Evolutionary conservation across 2,113 vertebrate species (phyloP), one percentile per base, ranked within the genome.

Genomic region (Brachypodius melanocephalos): DNA sequence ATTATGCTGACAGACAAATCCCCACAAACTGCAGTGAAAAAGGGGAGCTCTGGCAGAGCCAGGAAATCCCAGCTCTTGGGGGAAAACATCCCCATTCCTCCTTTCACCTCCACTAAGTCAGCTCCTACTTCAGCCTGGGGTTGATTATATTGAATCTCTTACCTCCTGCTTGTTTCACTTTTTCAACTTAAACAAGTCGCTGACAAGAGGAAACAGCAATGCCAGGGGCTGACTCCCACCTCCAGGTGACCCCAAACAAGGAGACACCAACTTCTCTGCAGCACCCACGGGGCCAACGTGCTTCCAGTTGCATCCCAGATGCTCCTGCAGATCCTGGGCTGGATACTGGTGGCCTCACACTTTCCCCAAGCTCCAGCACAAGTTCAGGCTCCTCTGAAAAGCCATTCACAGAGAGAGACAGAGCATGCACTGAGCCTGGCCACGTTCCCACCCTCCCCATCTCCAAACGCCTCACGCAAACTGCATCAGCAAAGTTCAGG

Each of bases 91-190:
- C 17, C 25, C 26, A 38, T 43, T 52, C 12, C 75, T 77, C 66
- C 5, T 0, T 20, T 57, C 61, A 25, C 49, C 80, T 10, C 7
- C 0, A 16, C 42, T 13, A 24, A 19, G 3, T 14, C 49, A 2
- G 66, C 75, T 55, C 66, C 66, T 26, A 12, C 66, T 61, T 69
- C 51, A 68, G 46, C 10, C 43, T 31, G 2, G n/a, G 58, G 45
- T 1, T 26, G 78, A 89, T 68, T 16, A 0, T 4, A 45, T 28
- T 71, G 69, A 46, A 91, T 71, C 92, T 73, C 83, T 93, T 51
- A 74, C 91, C 95, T 95, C 84, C 81, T 40, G 76, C 73, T 59
- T 59, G 66, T 52, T 93, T 92, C 83, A 73, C 88, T 96, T 94
- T 81, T 93, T 80, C 94, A 87, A 76, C 88, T 84, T 31, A 74